These are phyloP conservation scores for Melanophora roralis DNA, from an alignment of 2,888 invertebrate genomes.

Conservation along the genomic window DNA sequence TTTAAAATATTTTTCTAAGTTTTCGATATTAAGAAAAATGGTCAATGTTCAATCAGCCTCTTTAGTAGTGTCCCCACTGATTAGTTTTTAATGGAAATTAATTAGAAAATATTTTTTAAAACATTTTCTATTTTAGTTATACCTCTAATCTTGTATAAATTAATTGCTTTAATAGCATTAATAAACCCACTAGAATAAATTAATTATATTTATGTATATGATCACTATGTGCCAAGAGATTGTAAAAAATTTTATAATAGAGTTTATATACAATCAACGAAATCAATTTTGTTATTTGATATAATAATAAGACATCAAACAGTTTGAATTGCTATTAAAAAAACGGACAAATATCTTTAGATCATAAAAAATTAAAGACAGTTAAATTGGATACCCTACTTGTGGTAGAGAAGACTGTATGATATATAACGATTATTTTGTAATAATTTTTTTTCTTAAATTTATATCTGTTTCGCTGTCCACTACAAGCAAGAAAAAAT, in stretches of 20 bases:
- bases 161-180: conserved; percentile 56
- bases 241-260: conserved; percentile 30
- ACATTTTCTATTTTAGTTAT: neutral
- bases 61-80: conserved; percentile 10
- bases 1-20: neutral
- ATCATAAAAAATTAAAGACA: neutral
- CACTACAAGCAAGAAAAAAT: no score
- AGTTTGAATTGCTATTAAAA: neutral
- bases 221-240: neutral
- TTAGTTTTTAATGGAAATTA: conserved; percentile 50
- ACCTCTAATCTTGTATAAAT: conserved; percentile 44
- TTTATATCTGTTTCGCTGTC: no score
- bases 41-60: neutral
- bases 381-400: neutral
- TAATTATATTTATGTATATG: conserved; percentile 15
- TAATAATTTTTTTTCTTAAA: no score
- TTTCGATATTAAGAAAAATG: conserved; percentile 10
- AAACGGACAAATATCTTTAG: neutral
- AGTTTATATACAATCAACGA: conserved; percentile 44
- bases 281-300: conserved; percentile 51
- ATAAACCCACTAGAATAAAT: conserved; percentile 52
- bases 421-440: no score
- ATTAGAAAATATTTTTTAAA: conserved; percentile 15
- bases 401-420: no score
- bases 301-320: neutral